Percentiles rank a stretch among this genome's conserved stretches.
These are phyloP conservation scores for Hassar affinis DNA, from an alignment of 2,113 vertebrate species.

Conservation along the genomic window DNA sequence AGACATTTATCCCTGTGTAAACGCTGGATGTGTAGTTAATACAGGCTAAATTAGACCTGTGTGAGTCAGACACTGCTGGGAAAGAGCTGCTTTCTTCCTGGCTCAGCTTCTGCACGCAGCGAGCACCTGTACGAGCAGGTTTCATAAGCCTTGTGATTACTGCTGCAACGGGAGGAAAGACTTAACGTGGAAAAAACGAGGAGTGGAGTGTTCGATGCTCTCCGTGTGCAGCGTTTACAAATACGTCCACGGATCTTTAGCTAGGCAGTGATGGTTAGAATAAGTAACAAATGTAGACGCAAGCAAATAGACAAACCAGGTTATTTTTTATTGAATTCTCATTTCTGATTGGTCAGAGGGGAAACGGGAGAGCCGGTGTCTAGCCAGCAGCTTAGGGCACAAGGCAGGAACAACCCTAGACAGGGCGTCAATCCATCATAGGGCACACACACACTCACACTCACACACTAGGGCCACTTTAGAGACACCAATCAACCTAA, in stretches of 20 bases:
- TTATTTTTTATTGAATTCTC: not conserved
- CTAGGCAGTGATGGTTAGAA: not conserved
- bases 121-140: not conserved
- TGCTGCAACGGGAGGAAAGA: not conserved
- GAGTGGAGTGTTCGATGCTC: too few relatives aligned
- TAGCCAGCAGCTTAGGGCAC: too few relatives aligned
- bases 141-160: slow-evolving; percentile 8
- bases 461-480: too few relatives aligned
- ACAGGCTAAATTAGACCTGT: slow-evolving; percentile 41
- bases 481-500: too few relatives aligned
- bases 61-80: slow-evolving; percentile 41
- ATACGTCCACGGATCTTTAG: not conserved
- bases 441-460: too few relatives aligned
- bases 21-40: slow-evolving; percentile 40
- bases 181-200: not conserved
- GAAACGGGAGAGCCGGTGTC: too few relatives aligned
- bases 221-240: not conserved
- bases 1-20: slow-evolving; percentile 48
- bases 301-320: too few relatives aligned
- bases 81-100: slow-evolving; percentile 11
- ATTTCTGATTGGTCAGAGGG: not conserved
- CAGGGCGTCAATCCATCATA: too few relatives aligned
- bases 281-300: too few relatives aligned
- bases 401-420: too few relatives aligned
- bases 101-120: slow-evolving; percentile 25